These are phyloP conservation scores for Lineus longissimus DNA, from an alignment of 1,140 invertebrate species.

Conservation along the genomic window DNA sequence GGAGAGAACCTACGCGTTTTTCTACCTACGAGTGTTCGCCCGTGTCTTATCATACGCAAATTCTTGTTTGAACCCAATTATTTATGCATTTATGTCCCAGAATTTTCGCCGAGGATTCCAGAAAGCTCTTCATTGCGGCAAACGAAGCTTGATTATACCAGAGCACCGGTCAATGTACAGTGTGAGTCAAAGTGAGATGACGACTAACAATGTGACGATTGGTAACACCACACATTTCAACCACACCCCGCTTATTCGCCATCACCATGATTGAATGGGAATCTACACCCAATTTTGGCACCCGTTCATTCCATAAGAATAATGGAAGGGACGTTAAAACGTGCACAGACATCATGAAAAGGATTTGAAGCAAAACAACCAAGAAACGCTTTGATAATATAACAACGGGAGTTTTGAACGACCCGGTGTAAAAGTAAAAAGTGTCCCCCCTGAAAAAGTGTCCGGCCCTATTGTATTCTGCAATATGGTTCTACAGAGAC, in stretches of 20 bases:
- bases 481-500: no score
- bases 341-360: no score
- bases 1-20: slow-evolving; percentile 42
- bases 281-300: neutral
- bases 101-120: slow-evolving; percentile 84
- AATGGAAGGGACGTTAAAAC: no score
- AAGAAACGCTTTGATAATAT: no score
- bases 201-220: neutral
- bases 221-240: neutral
- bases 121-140: slow-evolving; percentile 13
- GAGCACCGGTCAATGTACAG: neutral
- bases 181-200: neutral
- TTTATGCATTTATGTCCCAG: slow-evolving; percentile 95
- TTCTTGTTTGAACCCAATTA: slow-evolving; percentile 85
- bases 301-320: no score
- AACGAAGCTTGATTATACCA: neutral
- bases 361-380: no score
- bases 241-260: neutral
- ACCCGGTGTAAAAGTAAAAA: no score
- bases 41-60: slow-evolving; percentile 88
- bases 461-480: no score
- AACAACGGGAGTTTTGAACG: no score
- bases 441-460: no score
- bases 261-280: neutral
- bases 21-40: slow-evolving; percentile 75